Base-by-base conservation (phyloP, 2,888 invertebrate species). In the Onchidella celtica region DNA sequence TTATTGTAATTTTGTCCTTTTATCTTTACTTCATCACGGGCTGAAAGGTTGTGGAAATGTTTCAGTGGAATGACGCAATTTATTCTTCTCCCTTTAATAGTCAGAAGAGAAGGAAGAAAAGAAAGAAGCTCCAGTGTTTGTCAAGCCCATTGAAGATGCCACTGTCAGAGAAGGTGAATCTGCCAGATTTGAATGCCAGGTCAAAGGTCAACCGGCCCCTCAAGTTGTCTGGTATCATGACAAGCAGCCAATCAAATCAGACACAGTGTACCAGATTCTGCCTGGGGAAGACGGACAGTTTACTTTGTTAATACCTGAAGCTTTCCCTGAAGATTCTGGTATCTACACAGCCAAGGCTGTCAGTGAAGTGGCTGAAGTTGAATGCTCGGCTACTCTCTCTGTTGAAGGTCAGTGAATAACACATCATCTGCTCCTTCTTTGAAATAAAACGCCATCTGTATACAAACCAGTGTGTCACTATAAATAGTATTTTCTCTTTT, bases 191-290 rank as follows among this genome's bases (percentile, higher is more conserved):
- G 89, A 90, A 47, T 92, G 93, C 86, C 87, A 91, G 80, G 91
- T 93, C 77, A 88, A 88, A 81, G 94, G 94, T 75, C 88, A 90
- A 74, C 94, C 94, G 9, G 85, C 88, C 27, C 93, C 93, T 47
- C 89, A 90, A 40, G 85, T 99, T 86, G 95, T 95, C 27, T 99
- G 98, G 98, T 96, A 95, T 91, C 97, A 96, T 92, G 96, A 98
- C 90, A 96, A 96, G 72, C 85, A 95, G 78, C 94, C 95, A 85
- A 94, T 97, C 80, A 89, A 92, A 84, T 86, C 90, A 4, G 90
- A 94, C 63, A 95, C 95, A 34, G 95, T 96, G 82, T 95, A 96
- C 77, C 94, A 95, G 87, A 95, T 95, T 87, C 89, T 90, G 65
- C 90, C 89, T 36, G 91, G 91, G 40, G 87, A 86, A 29, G 86